Base-by-base conservation (phyloP, 2,797 vertebrate species). In the Chelonia mydas region DNA sequence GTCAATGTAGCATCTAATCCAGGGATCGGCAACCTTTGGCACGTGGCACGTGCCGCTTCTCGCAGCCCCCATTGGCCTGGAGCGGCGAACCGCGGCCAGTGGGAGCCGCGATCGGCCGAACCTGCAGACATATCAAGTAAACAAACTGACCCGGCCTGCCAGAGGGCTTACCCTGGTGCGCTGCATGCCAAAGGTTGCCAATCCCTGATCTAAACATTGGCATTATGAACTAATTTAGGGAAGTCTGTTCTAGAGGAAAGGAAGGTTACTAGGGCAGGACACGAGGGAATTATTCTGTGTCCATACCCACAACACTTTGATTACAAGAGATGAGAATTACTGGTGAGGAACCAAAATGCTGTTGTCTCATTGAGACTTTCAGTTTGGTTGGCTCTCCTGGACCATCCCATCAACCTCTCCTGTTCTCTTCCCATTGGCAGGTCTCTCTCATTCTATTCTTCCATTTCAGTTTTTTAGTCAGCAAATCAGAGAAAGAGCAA, bases 311-410 rank as follows among this genome's bases (percentile, higher is more conserved):
- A 93, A 45, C 37, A 78, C 68, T 91, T 91, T 87, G 59, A 95
- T 87, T 54, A 86, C 49, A 90, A 84, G 25, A 76, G 84, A 83
- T 51, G 25, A 94, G 45, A 94, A 95, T 94, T 97, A 93, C 78
- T 91, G 90, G 90, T 87, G 92, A 93, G 87, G 78, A n/a, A 78
- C 28, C 31, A 94, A 94, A 89, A 94, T 27, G 21, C 21, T 23
- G 61, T 45, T 74, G 68, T 74, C 37, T 45, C 68, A 74, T 45
- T 41, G 19, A 84, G 1, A 2, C 28, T 85, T 94, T 92, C 0
- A 31, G 93, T 96, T 93, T 95, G 28, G 88, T 95, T 93, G 27
- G 87, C 95, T 93, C 85, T 94, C 50, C 61, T 95, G 81, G 82
- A 86, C 79, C 78, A 89, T 90, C 92, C 91, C 51, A 91, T 96